Percentiles rank a stretch among this genome's conserved stretches.
Evolutionary conservation across 1,140 invertebrate genomes (phyloP).

Genomic region (Ericerus pela): DNA sequence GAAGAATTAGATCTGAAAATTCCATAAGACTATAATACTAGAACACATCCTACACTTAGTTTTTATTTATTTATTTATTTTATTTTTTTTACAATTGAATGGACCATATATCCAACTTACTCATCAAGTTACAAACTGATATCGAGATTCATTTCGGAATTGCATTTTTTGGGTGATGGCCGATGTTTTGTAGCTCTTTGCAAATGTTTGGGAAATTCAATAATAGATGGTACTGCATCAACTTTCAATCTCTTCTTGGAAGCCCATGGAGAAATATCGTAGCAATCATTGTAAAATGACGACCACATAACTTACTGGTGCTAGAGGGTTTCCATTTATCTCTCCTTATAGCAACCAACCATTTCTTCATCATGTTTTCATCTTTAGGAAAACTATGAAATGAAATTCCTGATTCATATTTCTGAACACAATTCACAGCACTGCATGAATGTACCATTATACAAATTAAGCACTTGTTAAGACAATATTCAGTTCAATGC

Average conservation of each 20-base stretch:
- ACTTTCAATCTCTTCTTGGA: not conserved
- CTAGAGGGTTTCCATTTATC: not conserved
- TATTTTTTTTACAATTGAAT: no score
- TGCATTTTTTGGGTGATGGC: not conserved
- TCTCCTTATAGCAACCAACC: not conserved
- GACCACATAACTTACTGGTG: not conserved
- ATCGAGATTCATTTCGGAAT: no score
- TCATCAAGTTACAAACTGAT: no score
- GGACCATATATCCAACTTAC: no score
- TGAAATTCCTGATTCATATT: not conserved
- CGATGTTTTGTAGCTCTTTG: not conserved
- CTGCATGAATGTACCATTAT: no score
- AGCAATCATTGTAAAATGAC: slow-evolving; percentile 2
- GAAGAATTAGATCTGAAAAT: no score
- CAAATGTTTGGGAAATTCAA: not conserved
- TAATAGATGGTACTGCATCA: slow-evolving; percentile 2
- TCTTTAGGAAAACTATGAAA: slow-evolving; percentile 4
- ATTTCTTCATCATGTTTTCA: not conserved
- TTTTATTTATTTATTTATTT: no score
- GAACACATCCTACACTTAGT: no score
- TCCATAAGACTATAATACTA: no score
- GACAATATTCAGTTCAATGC: no score
- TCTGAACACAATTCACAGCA: slow-evolving; percentile 2
- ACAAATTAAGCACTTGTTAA: no score
- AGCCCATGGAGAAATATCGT: slow-evolving; percentile 1